These are phyloP conservation scores for Raillietiella orientalis DNA, from an alignment of 2,888 invertebrate species.

Conservation along the genomic window DNA sequence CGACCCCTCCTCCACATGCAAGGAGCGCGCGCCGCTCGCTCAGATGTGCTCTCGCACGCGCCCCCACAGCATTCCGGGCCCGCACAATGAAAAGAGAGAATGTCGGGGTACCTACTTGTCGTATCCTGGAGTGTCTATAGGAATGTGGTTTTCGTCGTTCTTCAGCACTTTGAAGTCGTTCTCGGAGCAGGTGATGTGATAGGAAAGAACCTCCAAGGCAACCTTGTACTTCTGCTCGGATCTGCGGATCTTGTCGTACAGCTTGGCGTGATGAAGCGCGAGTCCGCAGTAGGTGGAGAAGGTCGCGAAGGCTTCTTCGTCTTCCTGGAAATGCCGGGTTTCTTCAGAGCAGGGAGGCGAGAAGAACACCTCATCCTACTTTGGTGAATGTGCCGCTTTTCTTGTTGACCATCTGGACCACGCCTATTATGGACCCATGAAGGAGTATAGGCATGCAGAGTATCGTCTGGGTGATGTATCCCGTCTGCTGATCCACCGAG, in stretches of 20 bases:
- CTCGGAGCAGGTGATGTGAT: slow-evolving; percentile 41
- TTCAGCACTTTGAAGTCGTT: slow-evolving; percentile 21
- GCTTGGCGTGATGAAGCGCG: slow-evolving; percentile 48
- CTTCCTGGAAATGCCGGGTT: no score
- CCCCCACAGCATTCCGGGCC: not conserved
- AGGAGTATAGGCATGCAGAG: slow-evolving; percentile 64
- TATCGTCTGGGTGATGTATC: slow-evolving; percentile 34
- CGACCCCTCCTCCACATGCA: no score
- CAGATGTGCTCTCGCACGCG: no score
- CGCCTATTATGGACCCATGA: slow-evolving; percentile 38
- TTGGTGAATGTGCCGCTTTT: slow-evolving; percentile 13
- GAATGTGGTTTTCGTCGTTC: slow-evolving; percentile 4
- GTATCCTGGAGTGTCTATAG: slow-evolving; percentile 7
- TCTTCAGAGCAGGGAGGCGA: no score
- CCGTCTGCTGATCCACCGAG: slow-evolving; percentile 28
- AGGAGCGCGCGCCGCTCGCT: no score
- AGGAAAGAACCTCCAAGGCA: slow-evolving; percentile 46
- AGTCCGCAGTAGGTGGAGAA: slow-evolving; percentile 58
- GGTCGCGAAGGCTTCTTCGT: slow-evolving; percentile 46
- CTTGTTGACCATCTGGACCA: slow-evolving; percentile 57
- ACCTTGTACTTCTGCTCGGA: slow-evolving; percentile 49
- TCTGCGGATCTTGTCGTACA: slow-evolving; percentile 44
- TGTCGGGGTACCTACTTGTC: slow-evolving; percentile 9
- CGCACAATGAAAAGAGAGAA: not conserved
- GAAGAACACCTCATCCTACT: no score